A percentile compares a stretch with the other conserved stretches of the same genome.
phyloP scores from a whole-genome alignment of 2,888 invertebrate species.

The Teinopalpus imperialis region DNA sequence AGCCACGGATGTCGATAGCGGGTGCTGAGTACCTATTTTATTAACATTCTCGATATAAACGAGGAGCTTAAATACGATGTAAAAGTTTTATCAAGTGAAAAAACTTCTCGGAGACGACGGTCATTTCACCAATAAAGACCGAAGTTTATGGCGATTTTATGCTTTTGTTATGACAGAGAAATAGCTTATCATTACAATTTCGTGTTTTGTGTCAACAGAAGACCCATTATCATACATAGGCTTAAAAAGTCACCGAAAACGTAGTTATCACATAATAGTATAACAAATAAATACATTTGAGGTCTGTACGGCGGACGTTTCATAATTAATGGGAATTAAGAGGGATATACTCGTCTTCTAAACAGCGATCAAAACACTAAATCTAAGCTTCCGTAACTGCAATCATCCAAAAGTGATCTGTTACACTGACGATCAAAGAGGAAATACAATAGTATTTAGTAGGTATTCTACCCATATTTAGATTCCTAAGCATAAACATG shows the following conservation, averaged over 20 bases:
- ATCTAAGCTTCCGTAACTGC: too few relatives aligned
- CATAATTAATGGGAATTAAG: too few relatives aligned
- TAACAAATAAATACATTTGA: too few relatives aligned
- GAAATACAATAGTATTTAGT: too few relatives aligned
- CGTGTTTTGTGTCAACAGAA: background rate
- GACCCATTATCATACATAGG: background rate
- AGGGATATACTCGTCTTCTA: too few relatives aligned
- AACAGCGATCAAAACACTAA: too few relatives aligned
- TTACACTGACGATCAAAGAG: too few relatives aligned
- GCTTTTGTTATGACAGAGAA: constrained; percentile 46
- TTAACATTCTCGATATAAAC: background rate
- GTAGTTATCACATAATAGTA: too few relatives aligned
- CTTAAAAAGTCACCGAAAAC: background rate
- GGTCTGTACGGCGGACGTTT: too few relatives aligned
- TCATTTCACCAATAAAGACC: constrained; percentile 44
- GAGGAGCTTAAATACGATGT: constrained; percentile 5
- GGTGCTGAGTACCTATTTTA: background rate
- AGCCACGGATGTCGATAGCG: background rate
- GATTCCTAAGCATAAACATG: too few relatives aligned
- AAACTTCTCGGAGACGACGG: constrained; percentile 46
- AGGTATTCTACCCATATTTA: too few relatives aligned
- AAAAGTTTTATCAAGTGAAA: constrained; percentile 53
- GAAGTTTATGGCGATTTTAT: constrained; percentile 53
- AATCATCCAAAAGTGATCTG: too few relatives aligned
- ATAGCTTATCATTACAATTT: constrained; percentile 35